These are phyloP conservation scores for Glyphotaelius pellucidus DNA, from an alignment of 2,888 invertebrate species.

Conservation along the genomic window DNA sequence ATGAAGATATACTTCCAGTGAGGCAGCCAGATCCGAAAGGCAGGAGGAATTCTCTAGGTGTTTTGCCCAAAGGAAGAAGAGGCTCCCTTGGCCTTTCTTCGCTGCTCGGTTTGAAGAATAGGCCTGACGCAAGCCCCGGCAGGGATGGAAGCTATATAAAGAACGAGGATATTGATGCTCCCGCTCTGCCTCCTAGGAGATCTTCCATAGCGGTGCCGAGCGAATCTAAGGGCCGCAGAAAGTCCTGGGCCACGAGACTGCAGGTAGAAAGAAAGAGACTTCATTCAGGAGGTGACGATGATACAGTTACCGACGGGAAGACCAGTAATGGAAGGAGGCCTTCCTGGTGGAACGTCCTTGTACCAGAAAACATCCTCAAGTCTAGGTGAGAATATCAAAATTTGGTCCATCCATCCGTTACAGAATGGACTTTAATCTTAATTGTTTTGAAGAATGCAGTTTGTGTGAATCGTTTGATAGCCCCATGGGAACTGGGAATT, in stretches of 20 bases:
- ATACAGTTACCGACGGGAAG: conserved; percentile 72
- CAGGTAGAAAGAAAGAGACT: conserved; percentile 78
- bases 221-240: conserved; percentile 79
- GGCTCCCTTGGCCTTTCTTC: conserved; percentile 71
- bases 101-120: conserved; percentile 74
- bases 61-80: conserved; percentile 68
- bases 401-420: not conserved
- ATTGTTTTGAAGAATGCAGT: conserved; percentile 7
- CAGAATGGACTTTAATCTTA: not conserved
- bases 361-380: conserved; percentile 85
- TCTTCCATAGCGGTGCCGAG: conserved; percentile 73
- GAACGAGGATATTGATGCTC: conserved; percentile 73
- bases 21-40: conserved; percentile 40
- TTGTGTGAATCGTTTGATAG: not conserved
- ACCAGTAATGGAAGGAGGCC: conserved; percentile 85
- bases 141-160: conserved; percentile 74
- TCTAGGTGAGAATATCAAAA: conserved; percentile 77
- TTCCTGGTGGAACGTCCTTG: conserved; percentile 94
- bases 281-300: conserved; percentile 75
- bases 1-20: conserved; percentile 48
- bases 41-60: conserved; percentile 61
- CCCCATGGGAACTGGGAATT: not conserved
- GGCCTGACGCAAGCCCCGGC: conserved; percentile 73
- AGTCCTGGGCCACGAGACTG: conserved; percentile 79
- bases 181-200: conserved; percentile 72